Base-by-base conservation (phyloP, 2,797 vertebrate genomes). In the Tapirus indicus region DNA sequence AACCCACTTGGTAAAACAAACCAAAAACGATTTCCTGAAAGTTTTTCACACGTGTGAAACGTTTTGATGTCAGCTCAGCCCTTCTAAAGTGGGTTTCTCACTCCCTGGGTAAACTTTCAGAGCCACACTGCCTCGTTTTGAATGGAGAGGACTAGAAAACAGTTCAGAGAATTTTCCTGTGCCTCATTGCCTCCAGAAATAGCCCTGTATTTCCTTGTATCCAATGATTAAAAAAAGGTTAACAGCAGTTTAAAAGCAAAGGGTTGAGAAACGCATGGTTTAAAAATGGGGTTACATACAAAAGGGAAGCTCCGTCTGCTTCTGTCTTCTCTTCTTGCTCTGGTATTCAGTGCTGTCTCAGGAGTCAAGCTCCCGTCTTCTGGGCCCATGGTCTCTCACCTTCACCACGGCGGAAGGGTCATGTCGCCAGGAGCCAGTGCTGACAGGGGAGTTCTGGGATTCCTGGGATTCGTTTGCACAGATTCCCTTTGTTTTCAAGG, bases 121-220 rank as follows among this genome's bases (percentile, higher is more conserved):
- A 90, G 20, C 27, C 38, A 69, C 16, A 0, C 38, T 2, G 21
- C 41, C 18, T 79, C 5, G 0, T 58, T 87, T 44, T 68, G 60
- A 83, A 71, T 54, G 25, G 52, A 80, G 74, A 89, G 21, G 23
- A 64, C 18, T 7, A 83, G 83, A 91, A 86, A 92, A 66, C 9
- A 29, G 21, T 89, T 52, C 78, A 75, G 79, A 91, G 79, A 86
- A 77, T 47, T 62, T 86, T 62, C 38, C 62, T 79, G 52, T n/a
- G 86, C 78, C 38, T 72, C 60, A 58, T 71, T 71, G 44, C 44
- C 75, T 96, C 80, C 78, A 32, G n/a, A 97, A 97, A 95, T 32
- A 96, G 75, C 56, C 74, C 44, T 94, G 92, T 69, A 47, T 74
- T 90, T 79, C 87, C 64, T 80, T 92, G 85, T 62, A 84, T 41